phyloP scores from a whole-genome alignment of 2,888 invertebrate species.

The Drosophila picticornis region DNA sequence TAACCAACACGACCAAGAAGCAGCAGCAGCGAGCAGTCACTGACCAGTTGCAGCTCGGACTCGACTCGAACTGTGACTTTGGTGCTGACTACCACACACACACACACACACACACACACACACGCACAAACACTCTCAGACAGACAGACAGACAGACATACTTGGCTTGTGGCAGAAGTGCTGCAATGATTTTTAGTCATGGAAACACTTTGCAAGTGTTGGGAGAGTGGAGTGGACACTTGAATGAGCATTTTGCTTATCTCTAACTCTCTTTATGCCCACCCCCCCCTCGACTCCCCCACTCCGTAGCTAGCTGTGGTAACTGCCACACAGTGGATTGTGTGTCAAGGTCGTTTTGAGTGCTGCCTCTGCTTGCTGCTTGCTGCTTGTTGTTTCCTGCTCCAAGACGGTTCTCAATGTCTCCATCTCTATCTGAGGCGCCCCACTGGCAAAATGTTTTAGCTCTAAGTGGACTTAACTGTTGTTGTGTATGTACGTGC shows the following conservation, averaged over 20 bases:
- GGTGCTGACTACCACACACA: constrained; percentile 18
- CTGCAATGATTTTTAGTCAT: constrained; percentile 14
- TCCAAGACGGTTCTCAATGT: constrained; percentile 77
- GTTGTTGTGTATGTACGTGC: constrained; percentile 20
- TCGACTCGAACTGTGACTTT: constrained; percentile 50
- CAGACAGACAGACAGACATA: constrained; percentile 6
- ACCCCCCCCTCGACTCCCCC: neutral
- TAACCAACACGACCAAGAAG: constrained; percentile 54
- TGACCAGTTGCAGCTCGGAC: constrained; percentile 12
- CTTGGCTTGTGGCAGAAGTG: constrained; percentile 16
- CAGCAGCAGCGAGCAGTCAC: neutral
- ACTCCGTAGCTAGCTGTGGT: constrained; percentile 20
- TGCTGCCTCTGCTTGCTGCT: constrained; percentile 19
- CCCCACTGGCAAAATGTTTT: constrained; percentile 31
- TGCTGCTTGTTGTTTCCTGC: constrained; percentile 68
- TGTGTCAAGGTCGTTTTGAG: constrained; percentile 71
- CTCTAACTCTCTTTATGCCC: neutral
- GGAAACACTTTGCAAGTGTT: constrained; percentile 1
- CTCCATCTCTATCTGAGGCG: constrained; percentile 60
- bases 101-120: neutral
- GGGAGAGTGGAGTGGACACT: constrained; percentile 1
- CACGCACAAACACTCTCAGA: neutral
- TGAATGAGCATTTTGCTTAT: constrained; percentile 10
- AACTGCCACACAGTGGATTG: constrained; percentile 37
- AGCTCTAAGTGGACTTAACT: constrained; percentile 53